phyloP scores from a whole-genome alignment of 2,888 invertebrate genomes.

The Apomyelois bistriatella region DNA sequence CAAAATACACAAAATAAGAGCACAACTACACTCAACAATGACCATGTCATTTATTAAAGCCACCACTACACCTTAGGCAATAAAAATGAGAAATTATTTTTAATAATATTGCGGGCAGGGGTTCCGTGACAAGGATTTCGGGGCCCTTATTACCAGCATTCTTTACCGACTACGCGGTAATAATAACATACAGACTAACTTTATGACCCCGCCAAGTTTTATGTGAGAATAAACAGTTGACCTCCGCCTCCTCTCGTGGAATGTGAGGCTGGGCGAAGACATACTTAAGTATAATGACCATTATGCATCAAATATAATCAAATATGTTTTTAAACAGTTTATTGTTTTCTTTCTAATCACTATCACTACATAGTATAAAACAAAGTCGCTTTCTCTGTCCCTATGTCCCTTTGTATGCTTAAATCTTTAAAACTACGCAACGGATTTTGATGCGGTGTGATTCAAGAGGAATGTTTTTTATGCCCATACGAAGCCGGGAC shows the following conservation, averaged over 20 bases:
- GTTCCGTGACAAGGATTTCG: constrained; percentile 61
- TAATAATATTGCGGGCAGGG: constrained; percentile 60
- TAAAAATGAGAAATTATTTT: constrained; percentile 81
- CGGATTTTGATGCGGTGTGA: no score
- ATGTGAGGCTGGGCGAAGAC: no score
- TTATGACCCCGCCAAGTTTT: constrained; percentile 59
- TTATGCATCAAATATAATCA: no score
- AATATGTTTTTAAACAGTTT: no score
- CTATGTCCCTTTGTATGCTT: no score
- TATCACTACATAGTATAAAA: no score
- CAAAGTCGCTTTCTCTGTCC: no score
- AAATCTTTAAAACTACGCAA: no score
- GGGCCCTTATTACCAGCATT: constrained; percentile 65
- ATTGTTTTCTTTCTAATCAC: no score
- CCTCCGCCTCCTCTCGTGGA: neutral
- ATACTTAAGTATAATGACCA: no score
- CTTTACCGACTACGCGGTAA: constrained; percentile 48
- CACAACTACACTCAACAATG: neutral
- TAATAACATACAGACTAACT: constrained; percentile 63
- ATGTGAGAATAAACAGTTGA: constrained; percentile 45
- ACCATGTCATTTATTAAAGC: constrained; percentile 55
- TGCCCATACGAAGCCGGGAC: no score
- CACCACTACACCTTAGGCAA: constrained; percentile 53
- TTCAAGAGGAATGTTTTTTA: no score
- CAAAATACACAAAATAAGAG: neutral